Evolutionary conservation across 2,797 vertebrate species (phyloP), one percentile per base, ranked within the genome.

Genomic region (Anguilla megastoma): DNA sequence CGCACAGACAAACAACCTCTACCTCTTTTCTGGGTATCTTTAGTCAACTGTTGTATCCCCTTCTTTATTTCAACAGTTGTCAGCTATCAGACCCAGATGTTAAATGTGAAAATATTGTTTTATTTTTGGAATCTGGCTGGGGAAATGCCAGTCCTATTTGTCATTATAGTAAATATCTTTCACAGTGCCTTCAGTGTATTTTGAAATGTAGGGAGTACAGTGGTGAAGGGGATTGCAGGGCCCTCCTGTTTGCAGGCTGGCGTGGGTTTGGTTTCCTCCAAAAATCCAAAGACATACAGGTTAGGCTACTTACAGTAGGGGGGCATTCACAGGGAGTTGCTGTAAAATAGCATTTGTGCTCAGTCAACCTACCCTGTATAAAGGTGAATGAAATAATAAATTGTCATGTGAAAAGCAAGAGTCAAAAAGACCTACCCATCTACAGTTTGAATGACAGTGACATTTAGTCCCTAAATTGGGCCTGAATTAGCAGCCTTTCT

Each of bases 371-470:
- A 45, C 41, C 41, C 41, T 45, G 41, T 45, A 45, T 45, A 45
- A 45, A 45, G 41, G 41, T 45, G 41, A 45, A 45, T 45, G 3
- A 45, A 45, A 45, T 45, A 45, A 45, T 45, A 45, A 45, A 45
- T 45, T 45, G 41, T 45, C 41, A 45, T 8, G 30, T 71, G 24
- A 27, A 71, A 71, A 30, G 12, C n/a, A 30, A 7, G 66, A 30
- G 66, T 30, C n/a, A 30, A 4, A 71, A 6, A 71, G 66, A 27
- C 66, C 66, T 8, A 12, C 66, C 66, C 66, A 6, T 27, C 0
- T 85, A 85, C 83, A 21, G 52, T 88, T 3, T 93, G 94, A 95
- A 91, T 94, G 95, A 93, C 92, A 91, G 91, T 89, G 90, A 89
- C 89, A 89, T 86, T 88, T 90, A 88, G 69, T 27, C 71, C 86